Percentiles rank a stretch among this genome's conserved stretches.
Conservation (phyloP, 2,113 vertebrate genomes). For the Protobothrops flavoviridis region DNA sequence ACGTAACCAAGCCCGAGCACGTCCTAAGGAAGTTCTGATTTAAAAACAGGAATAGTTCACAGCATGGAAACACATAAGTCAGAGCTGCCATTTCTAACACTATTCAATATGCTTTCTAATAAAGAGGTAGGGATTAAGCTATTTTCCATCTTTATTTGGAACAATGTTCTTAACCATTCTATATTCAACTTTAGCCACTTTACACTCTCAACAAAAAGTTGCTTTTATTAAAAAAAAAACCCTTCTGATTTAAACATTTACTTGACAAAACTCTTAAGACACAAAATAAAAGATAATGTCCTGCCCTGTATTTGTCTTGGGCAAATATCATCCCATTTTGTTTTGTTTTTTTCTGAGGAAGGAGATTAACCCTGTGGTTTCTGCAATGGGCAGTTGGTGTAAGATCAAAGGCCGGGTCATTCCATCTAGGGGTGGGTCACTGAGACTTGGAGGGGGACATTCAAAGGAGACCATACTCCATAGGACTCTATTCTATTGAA, state of each 20-base stretch:
- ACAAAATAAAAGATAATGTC: neutral
- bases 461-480: neutral
- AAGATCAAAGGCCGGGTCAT: neutral
- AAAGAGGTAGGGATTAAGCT: fast-evolving
- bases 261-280: neutral
- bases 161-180: neutral
- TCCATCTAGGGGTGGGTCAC: neutral
- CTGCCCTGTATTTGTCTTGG: neutral
- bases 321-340: neutral
- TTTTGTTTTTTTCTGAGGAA: neutral
- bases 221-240: neutral
- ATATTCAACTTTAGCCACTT: neutral
- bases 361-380: neutral
- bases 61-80: neutral
- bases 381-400: neutral
- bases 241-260: neutral
- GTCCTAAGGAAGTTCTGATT: constrained; percentile 88
- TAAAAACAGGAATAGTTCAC: constrained; percentile 32
- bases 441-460: neutral
- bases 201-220: neutral
- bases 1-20: constrained; percentile 93
- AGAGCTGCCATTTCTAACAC: neutral
- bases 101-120: neutral
- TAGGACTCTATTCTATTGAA: neutral
- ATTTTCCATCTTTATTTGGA: constrained; percentile 10